Evolutionary conservation across 2,797 vertebrate genomes (phyloP).

Genomic region (Aphelocoma californica): DNA sequence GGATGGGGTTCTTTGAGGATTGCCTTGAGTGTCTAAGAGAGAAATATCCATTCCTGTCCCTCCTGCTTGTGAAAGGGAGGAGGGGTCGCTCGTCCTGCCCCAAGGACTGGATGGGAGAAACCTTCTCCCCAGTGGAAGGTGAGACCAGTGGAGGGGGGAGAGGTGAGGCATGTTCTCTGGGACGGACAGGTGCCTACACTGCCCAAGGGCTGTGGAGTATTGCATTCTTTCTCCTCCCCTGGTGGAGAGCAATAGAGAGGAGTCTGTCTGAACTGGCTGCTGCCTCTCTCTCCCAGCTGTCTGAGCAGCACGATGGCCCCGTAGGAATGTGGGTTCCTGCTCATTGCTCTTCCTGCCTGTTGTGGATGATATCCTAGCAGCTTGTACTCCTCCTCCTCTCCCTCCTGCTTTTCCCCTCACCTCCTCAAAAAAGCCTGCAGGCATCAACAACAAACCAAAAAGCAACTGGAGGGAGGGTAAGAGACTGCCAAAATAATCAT

Average conservation of each 20-base stretch:
- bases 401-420: conserved; percentile 28
- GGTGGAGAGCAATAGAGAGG: conserved; percentile 54
- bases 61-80: conserved; percentile 32
- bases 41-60: conserved; percentile 42
- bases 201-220: conserved; percentile 23
- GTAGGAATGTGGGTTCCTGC: conserved; percentile 58
- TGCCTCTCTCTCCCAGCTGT: conserved; percentile 46
- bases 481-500: conserved; percentile 67
- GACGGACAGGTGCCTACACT: conserved; percentile 9
- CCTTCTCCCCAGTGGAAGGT: conserved; percentile 10
- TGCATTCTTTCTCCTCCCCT: conserved; percentile 24
- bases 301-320: conserved; percentile 22
- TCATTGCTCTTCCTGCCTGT: conserved; percentile 60
- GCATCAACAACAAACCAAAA: conserved; percentile 69
- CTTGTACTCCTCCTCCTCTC: conserved; percentile 47
- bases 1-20: conserved; percentile 43
- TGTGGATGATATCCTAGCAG: conserved; percentile 60
- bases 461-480: conserved; percentile 52
- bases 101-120: conserved; percentile 44
- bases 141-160: conserved; percentile 13
- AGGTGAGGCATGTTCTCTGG: conserved; percentile 30
- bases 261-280: conserved; percentile 30
- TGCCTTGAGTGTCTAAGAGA: conserved; percentile 59
- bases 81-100: conserved; percentile 36
- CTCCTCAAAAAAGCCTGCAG: conserved; percentile 61